Evolutionary conservation across 2,888 invertebrate genomes (phyloP), one percentile per base, ranked within the genome.

Genomic region (Rhaphigaster nebulosa): DNA sequence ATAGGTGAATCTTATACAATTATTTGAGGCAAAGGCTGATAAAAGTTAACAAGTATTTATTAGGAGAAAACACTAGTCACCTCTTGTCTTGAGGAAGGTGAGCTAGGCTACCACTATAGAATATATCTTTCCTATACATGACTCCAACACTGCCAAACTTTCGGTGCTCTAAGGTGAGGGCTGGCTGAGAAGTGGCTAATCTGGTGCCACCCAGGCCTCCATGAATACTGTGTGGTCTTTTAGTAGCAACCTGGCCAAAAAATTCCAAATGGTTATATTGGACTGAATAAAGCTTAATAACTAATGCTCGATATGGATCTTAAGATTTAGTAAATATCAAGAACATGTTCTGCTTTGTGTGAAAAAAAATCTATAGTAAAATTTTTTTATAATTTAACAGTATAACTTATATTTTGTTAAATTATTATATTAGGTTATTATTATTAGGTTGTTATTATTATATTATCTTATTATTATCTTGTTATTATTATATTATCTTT

Each of bases 101-200:
- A 91, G 94, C 94, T 38, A 96, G 94, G 93, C 96, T 97, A 92
- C 98, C 98, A 93, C 97, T 97, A 93, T 98, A 98, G 93, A 99
- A 96, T 18, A 98, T 96, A 93, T 99, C 98, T 90, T 97, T 97
- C 90, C 97, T 95, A 93, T 96, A 95, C 95, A 98, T 96, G 29
- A 98, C 96, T 3, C 97, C 96, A 92, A 93, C 92, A 50, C 92
- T 92, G 76, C 92, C 93, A 13, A 91, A 91, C 45, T 91, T 91
- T 70, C 90, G 90, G 70, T 93, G 94, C 91, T 94, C 94, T 50
- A 94, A 94, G n/a, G 94, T 93, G 70, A 96, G 94, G 92, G 95
- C 95, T 4, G 97, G 97, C 93, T 97, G 97, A 92, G 96, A 97
- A 76, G 96, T 94, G 6, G 96, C 96, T 91, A 96, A 94, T 92